These are phyloP conservation scores for Ceriagrion tenellum DNA, from an alignment of 2,888 invertebrate species.

Conservation along the genomic window DNA sequence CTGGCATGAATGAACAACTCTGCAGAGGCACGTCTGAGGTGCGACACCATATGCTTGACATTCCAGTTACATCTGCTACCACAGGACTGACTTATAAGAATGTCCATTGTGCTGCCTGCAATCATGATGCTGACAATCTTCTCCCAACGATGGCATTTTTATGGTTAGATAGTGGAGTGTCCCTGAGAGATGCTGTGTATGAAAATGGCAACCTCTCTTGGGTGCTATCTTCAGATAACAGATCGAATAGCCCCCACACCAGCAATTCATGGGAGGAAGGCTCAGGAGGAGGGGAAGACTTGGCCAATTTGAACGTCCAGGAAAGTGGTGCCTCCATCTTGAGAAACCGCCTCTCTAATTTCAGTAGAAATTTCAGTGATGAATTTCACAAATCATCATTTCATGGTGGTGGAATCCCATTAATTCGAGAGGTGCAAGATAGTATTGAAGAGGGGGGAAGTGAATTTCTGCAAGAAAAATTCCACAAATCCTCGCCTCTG, in stretches of 20 bases:
- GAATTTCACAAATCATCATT: not conserved
- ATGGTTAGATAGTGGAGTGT: not conserved
- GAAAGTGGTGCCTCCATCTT: not conserved
- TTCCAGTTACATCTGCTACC: conserved; percentile 33
- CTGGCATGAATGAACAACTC: not conserved
- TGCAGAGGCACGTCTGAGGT: not conserved
- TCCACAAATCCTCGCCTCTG: not conserved
- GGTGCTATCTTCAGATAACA: not conserved
- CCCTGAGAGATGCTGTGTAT: not conserved
- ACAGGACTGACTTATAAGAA: conserved; percentile 46
- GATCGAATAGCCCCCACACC: not conserved
- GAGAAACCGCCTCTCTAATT: not conserved
- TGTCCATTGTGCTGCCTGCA: conserved; percentile 51
- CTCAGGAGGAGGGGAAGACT: not conserved
- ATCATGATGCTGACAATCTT: conserved; percentile 13
- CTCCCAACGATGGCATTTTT: not conserved
- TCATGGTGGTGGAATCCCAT: not conserved
- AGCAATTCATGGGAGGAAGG: not conserved
- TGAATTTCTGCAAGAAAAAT: not conserved
- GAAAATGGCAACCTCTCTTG: conserved; percentile 27
- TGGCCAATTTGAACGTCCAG: not conserved
- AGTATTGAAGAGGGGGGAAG: not conserved
- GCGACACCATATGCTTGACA: conserved; percentile 18
- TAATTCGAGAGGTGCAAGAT: not conserved
- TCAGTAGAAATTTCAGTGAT: not conserved